Evolutionary conservation across 2,888 invertebrate species (phyloP), one percentile per base, ranked within the genome.

Genomic region (Drosophila formosana): DNA sequence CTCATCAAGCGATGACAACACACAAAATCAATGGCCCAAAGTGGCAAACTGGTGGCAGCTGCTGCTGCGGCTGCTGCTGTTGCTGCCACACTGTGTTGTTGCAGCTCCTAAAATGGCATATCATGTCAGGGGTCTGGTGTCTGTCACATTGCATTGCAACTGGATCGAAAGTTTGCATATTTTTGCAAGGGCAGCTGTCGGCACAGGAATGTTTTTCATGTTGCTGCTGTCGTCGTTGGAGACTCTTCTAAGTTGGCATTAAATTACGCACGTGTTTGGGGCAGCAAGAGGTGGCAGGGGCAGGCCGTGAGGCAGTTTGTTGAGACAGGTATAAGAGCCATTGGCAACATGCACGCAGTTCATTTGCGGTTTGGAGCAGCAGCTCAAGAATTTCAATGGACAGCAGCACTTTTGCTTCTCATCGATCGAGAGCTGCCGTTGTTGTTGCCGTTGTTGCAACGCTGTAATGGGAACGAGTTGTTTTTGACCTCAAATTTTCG

Each of bases 221-320:
- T 41, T 47, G 34, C 28, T 37, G 25, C 13, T 62, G 28, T 4
- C 41, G 39, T 9, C 43, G 39, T 9, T 7, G 50, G 30, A 74
- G 75, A 70, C 47, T 66, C 85, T 88, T 88, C 82, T 82, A 85
- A 81, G 67, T 88, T 85, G 88, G 82, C 88, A 82, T 82, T 82
- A 88, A 88, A 88, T 85, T 87, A 69, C 82, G 63, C 56, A 41
- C 8, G 13, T 8, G 11, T 8, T 30, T 30, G 18, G 26, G 9
- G 8, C 55, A 46, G 32, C 3, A 6, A 4, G 37, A 6, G 25
- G 28, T 18, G 26, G 2, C 13, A 28, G 46, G 6, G 7, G 5
- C 25, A 32, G n/a, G 37, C 11, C 13, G 26, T 7, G 13, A 13
- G 39, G 13, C 6, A 46, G 43, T 26, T 34, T 57, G 57, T 47